Evolutionary conservation across 2,113 vertebrate species (phyloP), one percentile per base, ranked within the genome.

Genomic region (Daboia siamensis): DNA sequence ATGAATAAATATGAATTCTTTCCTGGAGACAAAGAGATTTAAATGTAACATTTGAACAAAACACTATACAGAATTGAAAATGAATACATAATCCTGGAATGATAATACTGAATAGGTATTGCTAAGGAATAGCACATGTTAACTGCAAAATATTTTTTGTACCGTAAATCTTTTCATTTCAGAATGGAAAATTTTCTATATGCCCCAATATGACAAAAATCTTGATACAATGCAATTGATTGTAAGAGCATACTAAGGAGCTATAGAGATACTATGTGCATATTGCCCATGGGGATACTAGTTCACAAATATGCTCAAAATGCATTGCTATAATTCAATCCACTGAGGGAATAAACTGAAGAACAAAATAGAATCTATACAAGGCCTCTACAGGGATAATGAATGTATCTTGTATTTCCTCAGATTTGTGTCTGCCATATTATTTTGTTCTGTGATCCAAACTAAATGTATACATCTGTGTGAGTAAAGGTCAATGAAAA

Each of bases 1-100:
- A 39, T 89, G 15, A 56, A 85, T 86, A 92, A 89, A 92, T 89
- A 89, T 86, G 88, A 61, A 92, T 93, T 86, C 46, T 64, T 46
- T 93, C 74, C 13, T 64, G 26, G 44, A 91, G 48, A 86, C 23
- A 59, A 93, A n/a, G 80, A 87, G 54, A 39, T 55, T 46, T 59
- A 80, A 88, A 51, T 88, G 51, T 56, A 51, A 54, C 29, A 88
- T 13, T 44, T 21, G 46, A 52, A 9, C 44, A 80, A 15, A 86
- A 88, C 55, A 86, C 61, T 55, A 12, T n/a, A 29, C 21, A 85
- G 20, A 80, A 57, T 80, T 23, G 61, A 57, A 59, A 56, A 52
- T n/a, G 86, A 74, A 91, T 69, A n/a, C 29, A 93, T 20, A 8
- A 87, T 69, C 80, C 44, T 46, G n/a, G 86, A 29, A 80, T 61